These are phyloP conservation scores for Onychorhynchus coronatus DNA, from an alignment of 2,113 vertebrate species.

Conservation along the genomic window DNA sequence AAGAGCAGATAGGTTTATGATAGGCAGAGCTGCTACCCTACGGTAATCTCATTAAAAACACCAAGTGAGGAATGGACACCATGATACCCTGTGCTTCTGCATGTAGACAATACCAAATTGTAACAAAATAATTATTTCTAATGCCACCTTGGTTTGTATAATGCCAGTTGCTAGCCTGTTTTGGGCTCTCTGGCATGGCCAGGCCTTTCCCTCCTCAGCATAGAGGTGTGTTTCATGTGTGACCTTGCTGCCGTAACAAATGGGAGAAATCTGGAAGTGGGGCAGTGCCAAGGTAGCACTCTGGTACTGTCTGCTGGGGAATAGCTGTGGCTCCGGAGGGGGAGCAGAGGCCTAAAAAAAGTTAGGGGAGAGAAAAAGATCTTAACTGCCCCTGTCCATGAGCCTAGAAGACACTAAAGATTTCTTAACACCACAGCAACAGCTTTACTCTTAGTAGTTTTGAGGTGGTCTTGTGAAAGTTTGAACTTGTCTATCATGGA, in stretches of 20 bases:
- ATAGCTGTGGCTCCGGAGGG: background rate
- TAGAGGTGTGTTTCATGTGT: background rate
- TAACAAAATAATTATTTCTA: background rate
- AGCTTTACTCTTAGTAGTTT: background rate
- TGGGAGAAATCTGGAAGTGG: background rate
- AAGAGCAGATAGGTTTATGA: background rate
- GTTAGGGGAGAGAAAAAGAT: background rate
- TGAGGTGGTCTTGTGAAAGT: background rate
- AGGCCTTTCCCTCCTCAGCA: background rate
- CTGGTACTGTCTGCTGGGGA: background rate
- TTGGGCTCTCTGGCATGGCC: background rate
- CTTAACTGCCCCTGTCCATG: background rate
- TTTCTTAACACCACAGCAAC: background rate
- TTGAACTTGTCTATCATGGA: background rate
- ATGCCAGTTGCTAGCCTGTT: background rate
- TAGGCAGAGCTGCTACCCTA: background rate
- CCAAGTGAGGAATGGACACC: accelerated
- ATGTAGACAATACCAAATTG: background rate
- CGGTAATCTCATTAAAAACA: background rate
- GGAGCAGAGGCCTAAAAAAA: background rate
- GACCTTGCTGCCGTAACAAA: background rate
- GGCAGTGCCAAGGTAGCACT: background rate
- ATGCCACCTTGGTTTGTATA: background rate
- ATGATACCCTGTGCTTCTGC: background rate
- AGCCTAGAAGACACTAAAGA: background rate